Evolutionary conservation across 2,888 invertebrate species (phyloP).

Genomic region (Altica lythri): DNA sequence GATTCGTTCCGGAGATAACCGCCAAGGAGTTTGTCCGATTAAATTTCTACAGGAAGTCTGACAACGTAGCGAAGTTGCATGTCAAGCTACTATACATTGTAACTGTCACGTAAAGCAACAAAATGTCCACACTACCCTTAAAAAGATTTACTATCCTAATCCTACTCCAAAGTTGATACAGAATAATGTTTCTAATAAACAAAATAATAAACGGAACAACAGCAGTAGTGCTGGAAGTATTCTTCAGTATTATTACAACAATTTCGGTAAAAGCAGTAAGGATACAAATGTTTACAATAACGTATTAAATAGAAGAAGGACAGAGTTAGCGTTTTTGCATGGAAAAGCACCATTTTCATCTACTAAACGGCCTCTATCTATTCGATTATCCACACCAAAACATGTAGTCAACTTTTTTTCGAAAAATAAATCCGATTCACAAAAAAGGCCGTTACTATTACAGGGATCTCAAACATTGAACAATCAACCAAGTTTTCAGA

Average conservation of each 20-base stretch:
- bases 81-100: conserved; percentile 39
- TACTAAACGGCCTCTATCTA: conserved; percentile 58
- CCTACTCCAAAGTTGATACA: conserved; percentile 41
- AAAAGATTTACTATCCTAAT: conserved; percentile 53
- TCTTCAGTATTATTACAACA: conserved; percentile 55
- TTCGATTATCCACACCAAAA: conserved; percentile 56
- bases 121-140: conserved; percentile 42
- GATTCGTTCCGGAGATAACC: conserved; percentile 91
- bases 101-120: conserved; percentile 36
- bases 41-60: conserved; percentile 95
- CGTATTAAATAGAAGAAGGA: conserved; percentile 49
- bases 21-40: conserved; percentile 90
- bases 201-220: conserved; percentile 48
- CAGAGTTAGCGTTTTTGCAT: conserved; percentile 49
- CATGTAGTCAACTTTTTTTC: conserved; percentile 56
- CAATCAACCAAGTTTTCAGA: conserved; percentile 40
- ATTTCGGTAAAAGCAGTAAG: conserved; percentile 52
- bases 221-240: conserved; percentile 24
- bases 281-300: conserved; percentile 56
- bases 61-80: conserved; percentile 61
- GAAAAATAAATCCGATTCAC: conserved; percentile 55
- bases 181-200: conserved; percentile 42
- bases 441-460: conserved; percentile 56
- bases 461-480: conserved; percentile 43
- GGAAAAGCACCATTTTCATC: conserved; percentile 63